Percentiles rank a stretch among this genome's conserved stretches.
Evolutionary conservation across 2,113 vertebrate genomes (phyloP).

Genomic region (Python bivittatus): DNA sequence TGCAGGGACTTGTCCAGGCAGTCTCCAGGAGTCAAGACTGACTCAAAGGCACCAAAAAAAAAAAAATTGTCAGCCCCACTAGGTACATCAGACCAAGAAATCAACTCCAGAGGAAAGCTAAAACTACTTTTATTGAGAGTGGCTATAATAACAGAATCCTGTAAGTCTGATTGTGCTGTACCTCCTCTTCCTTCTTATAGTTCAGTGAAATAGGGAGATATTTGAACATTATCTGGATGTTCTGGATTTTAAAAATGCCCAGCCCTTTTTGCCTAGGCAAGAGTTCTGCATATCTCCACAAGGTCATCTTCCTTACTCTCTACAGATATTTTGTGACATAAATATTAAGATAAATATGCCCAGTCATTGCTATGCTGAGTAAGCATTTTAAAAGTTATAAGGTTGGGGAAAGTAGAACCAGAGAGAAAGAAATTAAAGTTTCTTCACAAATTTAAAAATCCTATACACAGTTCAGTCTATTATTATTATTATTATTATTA

Average conservation of each 20-base stretch:
- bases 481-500: too few relatives aligned
- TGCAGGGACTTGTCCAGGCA: not conserved
- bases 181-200: not conserved
- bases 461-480: not conserved
- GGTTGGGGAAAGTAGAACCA: not conserved
- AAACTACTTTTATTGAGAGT: not conserved
- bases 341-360: not conserved
- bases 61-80: not conserved
- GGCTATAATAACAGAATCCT: not conserved
- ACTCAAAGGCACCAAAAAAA: not conserved
- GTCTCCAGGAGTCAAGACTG: not conserved
- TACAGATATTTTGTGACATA: not conserved
- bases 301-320: not conserved
- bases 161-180: not conserved
- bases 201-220: not conserved
- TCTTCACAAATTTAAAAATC: not conserved
- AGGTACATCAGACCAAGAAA: not conserved
- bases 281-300: not conserved
- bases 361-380: not conserved
- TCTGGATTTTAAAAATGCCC: not conserved
- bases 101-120: not conserved
- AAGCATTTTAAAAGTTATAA: not conserved
- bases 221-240: not conserved
- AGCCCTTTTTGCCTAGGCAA: not conserved
- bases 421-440: not conserved